These are phyloP conservation scores for Climacteris rufus DNA, from an alignment of 2,113 vertebrate genomes.

Conservation along the genomic window DNA sequence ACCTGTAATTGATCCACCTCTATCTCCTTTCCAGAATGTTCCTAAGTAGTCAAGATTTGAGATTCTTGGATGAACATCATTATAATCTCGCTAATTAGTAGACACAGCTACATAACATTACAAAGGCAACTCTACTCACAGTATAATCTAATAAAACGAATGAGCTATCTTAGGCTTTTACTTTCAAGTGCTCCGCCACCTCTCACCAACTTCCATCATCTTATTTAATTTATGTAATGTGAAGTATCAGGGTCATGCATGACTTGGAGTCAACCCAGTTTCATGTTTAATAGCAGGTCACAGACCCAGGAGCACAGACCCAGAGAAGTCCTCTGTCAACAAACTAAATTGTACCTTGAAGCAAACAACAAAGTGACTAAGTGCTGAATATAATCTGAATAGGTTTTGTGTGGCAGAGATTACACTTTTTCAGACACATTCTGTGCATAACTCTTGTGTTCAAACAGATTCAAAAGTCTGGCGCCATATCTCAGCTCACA, in stretches of 20 bases:
- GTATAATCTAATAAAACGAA: neutral
- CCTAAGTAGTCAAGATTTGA: neutral
- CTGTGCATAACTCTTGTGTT: neutral
- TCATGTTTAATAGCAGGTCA: constrained; percentile 2
- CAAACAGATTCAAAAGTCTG: neutral
- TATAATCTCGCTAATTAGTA: neutral
- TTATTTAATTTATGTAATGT: constrained; percentile 3
- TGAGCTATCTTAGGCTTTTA: neutral
- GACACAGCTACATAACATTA: neutral
- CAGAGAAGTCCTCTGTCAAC: neutral
- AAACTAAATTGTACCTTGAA: neutral
- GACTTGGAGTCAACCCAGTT: neutral
- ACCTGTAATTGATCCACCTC: neutral
- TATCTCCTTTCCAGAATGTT: neutral
- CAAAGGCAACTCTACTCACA: neutral
- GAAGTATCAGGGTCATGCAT: neutral
- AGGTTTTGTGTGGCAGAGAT: neutral
- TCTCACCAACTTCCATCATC: neutral
- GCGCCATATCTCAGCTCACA: rapidly evolving
- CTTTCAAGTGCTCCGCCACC: neutral
- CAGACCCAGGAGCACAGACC: neutral
- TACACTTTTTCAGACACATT: neutral
- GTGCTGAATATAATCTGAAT: neutral
- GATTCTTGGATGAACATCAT: neutral
- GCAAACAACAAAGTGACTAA: neutral